phyloP scores from a whole-genome alignment of 2,113 vertebrate species.

The Geococcyx californianus region DNA sequence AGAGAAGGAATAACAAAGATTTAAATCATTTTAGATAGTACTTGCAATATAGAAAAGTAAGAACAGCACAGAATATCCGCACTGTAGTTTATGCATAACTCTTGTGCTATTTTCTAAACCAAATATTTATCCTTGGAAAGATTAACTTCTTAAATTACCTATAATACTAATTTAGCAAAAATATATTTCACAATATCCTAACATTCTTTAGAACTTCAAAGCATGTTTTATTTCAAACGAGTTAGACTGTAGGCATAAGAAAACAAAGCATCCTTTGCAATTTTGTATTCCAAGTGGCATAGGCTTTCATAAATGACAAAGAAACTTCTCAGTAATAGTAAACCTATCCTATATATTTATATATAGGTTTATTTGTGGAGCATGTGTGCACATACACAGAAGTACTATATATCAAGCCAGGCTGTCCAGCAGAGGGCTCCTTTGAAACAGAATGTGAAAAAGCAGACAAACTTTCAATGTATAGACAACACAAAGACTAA shows the following conservation, averaged over 20 bases:
- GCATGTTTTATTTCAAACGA: conserved; percentile 56
- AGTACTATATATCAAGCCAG: background rate
- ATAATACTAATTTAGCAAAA: conserved; percentile 67
- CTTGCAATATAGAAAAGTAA: conserved; percentile 46
- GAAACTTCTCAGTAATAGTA: conserved; percentile 33
- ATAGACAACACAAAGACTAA: conserved; percentile 54
- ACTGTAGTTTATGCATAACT: conserved; percentile 54
- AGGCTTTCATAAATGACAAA: conserved; percentile 21
- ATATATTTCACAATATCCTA: conserved; percentile 51
- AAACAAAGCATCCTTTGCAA: conserved; percentile 39
- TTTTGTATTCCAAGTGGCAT: conserved; percentile 17
- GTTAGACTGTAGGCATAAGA: conserved; percentile 19
- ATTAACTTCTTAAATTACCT: conserved; percentile 72
- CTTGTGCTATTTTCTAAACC: conserved; percentile 53
- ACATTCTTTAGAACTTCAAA: conserved; percentile 18
- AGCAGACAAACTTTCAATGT: conserved; percentile 38
- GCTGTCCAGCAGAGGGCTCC: conserved; percentile 83
- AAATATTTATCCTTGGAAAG: conserved; percentile 62
- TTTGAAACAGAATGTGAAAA: conserved; percentile 77
- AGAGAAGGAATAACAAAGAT: conserved; percentile 18
- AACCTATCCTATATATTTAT: background rate
- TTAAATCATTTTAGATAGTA: conserved; percentile 23
- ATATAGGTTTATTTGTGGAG: background rate
- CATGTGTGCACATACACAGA: background rate
- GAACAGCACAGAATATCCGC: conserved; percentile 40